phyloP scores from a whole-genome alignment of 2,797 vertebrate species.

The Phyllotis vaccarum region DNA sequence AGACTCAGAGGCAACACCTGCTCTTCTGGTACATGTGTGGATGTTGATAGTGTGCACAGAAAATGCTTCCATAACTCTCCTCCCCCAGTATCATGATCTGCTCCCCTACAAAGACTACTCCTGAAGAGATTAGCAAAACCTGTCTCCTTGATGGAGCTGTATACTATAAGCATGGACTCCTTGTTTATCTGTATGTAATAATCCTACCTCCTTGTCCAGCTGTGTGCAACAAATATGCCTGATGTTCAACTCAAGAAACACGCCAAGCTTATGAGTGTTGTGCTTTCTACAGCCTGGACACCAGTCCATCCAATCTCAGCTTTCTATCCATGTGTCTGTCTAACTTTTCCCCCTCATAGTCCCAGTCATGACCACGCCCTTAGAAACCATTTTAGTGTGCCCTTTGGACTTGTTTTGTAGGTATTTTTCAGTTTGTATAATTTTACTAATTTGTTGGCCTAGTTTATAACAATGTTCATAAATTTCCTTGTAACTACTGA shows the following conservation, averaged over 20 bases:
- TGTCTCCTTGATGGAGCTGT: background rate
- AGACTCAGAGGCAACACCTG: background rate
- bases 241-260: background rate
- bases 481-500: background rate
- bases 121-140: background rate
- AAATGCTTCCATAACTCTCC: background rate
- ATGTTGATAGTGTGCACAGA: background rate
- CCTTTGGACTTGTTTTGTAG: background rate
- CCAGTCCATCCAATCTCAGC: background rate
- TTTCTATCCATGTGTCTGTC: background rate
- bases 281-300: background rate
- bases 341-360: background rate
- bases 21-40: background rate
- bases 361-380: background rate
- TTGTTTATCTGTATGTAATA: background rate
- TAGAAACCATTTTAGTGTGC: background rate
- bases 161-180: background rate
- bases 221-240: too few relatives aligned
- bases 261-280: background rate
- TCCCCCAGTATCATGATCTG: background rate
- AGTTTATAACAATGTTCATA: background rate
- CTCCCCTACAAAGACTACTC: background rate
- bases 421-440: background rate
- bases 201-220: background rate
- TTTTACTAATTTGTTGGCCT: background rate